Evolutionary conservation across 1,140 invertebrate genomes (phyloP), one percentile per base, ranked within the genome.

Genomic region (Hesperophylax magnus): DNA sequence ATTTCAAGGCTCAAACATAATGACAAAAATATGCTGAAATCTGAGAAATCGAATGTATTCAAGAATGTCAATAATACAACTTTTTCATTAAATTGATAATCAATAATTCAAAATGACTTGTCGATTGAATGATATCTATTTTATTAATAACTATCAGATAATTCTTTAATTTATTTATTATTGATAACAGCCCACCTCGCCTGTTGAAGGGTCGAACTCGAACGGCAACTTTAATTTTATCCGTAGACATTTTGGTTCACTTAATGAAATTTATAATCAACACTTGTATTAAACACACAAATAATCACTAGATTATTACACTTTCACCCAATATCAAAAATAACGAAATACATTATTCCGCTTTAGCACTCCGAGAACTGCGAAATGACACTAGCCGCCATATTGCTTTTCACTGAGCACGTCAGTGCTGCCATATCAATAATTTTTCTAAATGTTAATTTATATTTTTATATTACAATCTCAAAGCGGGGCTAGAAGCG

Each of bases 161-260:
- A 71, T 20, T 18, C 34, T 24, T 22, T 14, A 52, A 47, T 71
- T 52, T 74, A 79, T 79, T 79, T 74, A 79, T 79, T 79, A 79
- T 79, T 79, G 53, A 79, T 63, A 65, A 71, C 69, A 89, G 90
- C 93, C 92, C 93, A 98, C 97, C 97, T 94, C 97, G 93, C 85
- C 96, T 94, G 92, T 97, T 98, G 90, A 98, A 97, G 87, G 97
- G 97, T 89, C 97, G 94, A 87, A 99, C 97, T 88, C 97, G 93
- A 85, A 99, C 97, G 85, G 97, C 97, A 84, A 99, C 97, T 93
- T 97, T 97, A 87, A 99, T 97, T 93, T 98, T 98, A 93, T 95
- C 94, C 90, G 94, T 94, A 86, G 94, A 92, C 94, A 96, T 96
- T 79, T 79, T 79, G 27, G 54, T 79, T 74, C 78, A 79, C 78